A percentile compares a stretch with the other conserved stretches of the same genome.
Conservation (phyloP, 2,888 invertebrate genomes). For the Phymatocera aterrima region DNA sequence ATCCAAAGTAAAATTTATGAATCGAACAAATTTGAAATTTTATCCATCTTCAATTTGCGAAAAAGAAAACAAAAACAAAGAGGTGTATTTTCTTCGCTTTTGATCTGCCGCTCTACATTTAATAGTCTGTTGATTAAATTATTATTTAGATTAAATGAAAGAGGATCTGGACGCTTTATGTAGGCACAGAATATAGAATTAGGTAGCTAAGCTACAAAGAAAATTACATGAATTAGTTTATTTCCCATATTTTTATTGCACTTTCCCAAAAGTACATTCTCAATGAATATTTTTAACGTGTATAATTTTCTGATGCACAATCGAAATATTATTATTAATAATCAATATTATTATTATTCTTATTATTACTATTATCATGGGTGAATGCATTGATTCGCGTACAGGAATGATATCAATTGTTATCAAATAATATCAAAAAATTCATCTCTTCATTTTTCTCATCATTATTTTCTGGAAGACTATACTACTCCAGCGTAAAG, state of each 20-base stretch:
- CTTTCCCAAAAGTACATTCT: slow-evolving; percentile 70
- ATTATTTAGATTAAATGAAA: background rate
- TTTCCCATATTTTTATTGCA: slow-evolving; percentile 67
- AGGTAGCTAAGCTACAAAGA: background rate
- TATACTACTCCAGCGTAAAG: slow-evolving; percentile 24
- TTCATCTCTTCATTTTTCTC: background rate
- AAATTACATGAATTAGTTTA: background rate
- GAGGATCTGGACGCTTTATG: background rate
- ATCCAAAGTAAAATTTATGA: too few species aligned
- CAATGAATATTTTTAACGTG: slow-evolving; percentile 48
- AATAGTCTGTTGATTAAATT: too few species aligned
- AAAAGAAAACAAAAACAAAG: too few species aligned
- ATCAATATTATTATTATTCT: background rate
- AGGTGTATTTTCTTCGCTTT: too few species aligned
- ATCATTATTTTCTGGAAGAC: slow-evolving; percentile 17
- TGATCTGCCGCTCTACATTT: too few species aligned
- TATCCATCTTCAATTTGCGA: too few species aligned
- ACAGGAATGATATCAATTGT: background rate
- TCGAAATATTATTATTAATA: slow-evolving; percentile 14
- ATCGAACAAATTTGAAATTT: too few species aligned
- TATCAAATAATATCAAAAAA: background rate
- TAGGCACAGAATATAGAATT: background rate
- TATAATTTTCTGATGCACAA: slow-evolving; percentile 24
- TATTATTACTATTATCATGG: background rate
- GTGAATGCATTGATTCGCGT: slow-evolving; percentile 17